Evolutionary conservation across 2,888 invertebrate species (phyloP), one percentile per base, ranked within the genome.

Genomic region (Drosophila hamatofila): DNA sequence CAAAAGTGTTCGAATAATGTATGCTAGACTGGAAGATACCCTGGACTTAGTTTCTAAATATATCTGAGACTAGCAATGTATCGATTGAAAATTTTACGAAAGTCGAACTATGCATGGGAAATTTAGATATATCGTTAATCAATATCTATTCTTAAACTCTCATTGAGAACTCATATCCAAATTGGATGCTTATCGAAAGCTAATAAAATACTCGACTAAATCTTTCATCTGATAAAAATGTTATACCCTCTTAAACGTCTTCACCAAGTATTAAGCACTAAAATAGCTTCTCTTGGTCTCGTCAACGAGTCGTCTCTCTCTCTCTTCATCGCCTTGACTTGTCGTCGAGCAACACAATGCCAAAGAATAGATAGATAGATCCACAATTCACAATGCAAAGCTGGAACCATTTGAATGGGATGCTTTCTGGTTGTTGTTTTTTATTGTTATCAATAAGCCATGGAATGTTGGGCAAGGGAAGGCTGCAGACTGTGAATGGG

Each of bases 391-490:
- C 58, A 66, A 48, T 59, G 49, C 69, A 46, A 48, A 71, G 75
- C 71, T 67, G 51, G 54, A 88, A 64, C 70, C 75, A 81, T 75
- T 75, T 81, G 63, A 65, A 64, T 68, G 62, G 64, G 65, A 65
- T 73, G 68, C 66, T 60, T 78, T 59, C 11, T 7, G 0, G 81
- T 44, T 73, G 57, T 25, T 65, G 65, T 23, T 62, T 79, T 79
- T 72, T 75, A 81, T 81, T 80, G 79, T 79, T 81, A 71, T 72
- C 80, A 80, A 80, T 80, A 81, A 75, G 80, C 72, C 69, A 81
- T 42, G 49, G 56, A 62, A 66, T 39, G 69, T 21, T 21, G 1
- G n/a, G 12, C 8, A 35, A n/a, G 21, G 37, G 14, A 23, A 21
- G 41, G 39, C n/a, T 39, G 1, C 6, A 39, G 39, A 39, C 39